A percentile compares a stretch with the other conserved stretches of the same genome.
phyloP scores from a whole-genome alignment of 2,113 vertebrate genomes.

The Ailuropoda melanoleuca region DNA sequence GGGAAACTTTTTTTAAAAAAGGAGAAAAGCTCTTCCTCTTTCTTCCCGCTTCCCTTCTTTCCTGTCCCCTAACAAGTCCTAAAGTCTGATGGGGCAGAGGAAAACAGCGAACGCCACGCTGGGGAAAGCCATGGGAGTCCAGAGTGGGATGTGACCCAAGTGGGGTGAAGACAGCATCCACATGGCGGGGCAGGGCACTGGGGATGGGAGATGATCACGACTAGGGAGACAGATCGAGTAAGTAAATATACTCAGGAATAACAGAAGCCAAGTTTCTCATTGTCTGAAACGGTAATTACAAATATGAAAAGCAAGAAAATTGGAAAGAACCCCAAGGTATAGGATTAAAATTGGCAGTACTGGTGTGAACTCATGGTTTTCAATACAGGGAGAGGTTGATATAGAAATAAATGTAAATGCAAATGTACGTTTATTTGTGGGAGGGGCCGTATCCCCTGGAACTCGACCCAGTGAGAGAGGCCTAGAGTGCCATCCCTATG shows the following conservation, averaged over 20 bases:
- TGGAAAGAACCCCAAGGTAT: background rate
- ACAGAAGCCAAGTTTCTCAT: background rate
- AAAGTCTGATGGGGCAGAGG: background rate
- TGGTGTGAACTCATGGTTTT: background rate
- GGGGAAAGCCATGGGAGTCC: background rate
- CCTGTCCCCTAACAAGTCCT: background rate
- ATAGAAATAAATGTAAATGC: background rate
- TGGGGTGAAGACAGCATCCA: background rate
- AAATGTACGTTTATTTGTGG: fast-evolving
- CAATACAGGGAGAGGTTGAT: background rate
- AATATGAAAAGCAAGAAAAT: background rate
- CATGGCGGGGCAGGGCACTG: fast-evolving
- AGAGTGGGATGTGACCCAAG: background rate
- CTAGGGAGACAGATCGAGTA: background rate
- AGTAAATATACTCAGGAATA: background rate
- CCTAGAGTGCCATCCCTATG: fast-evolving
- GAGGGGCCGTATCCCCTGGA: background rate
- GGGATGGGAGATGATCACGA: background rate
- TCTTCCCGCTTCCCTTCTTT: background rate
- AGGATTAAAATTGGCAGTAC: background rate
- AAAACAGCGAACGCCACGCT: fast-evolving
- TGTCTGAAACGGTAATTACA: background rate
- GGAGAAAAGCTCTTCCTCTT: background rate
- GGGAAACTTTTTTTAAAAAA: background rate
- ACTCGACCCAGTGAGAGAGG: no score